Percentiles rank a stretch among this genome's conserved stretches.
These are phyloP conservation scores for Nephotettix cincticeps DNA, from an alignment of 1,140 invertebrate genomes.

Conservation along the genomic window DNA sequence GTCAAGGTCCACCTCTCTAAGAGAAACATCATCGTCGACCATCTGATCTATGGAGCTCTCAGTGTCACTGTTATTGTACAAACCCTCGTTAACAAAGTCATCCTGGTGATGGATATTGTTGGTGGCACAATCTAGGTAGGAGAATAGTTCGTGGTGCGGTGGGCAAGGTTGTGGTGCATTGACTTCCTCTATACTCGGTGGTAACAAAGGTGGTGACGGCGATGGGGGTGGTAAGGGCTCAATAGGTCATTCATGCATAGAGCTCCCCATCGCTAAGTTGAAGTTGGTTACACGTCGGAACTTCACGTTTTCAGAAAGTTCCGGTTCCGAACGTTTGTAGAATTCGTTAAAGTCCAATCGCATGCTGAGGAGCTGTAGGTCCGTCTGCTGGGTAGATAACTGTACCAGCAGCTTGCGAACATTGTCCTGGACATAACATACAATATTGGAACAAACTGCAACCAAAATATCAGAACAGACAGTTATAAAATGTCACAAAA, in stretches of 20 bases:
- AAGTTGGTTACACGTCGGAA: constrained; percentile 34
- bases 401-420: constrained; percentile 79
- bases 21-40: neutral
- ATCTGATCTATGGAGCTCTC: constrained; percentile 10
- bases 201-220: too few relatives aligned
- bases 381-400: constrained; percentile 70
- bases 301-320: constrained; percentile 69
- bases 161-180: neutral
- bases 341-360: constrained; percentile 90
- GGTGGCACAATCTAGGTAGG: too few relatives aligned
- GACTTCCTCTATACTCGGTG: neutral
- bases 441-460: too few relatives aligned
- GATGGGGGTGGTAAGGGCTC: neutral
- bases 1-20: constrained; percentile 22
- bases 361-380: constrained; percentile 83
- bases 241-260: constrained; percentile 15
- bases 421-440: constrained; percentile 56
- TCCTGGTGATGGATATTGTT: neutral
- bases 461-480: too few relatives aligned
- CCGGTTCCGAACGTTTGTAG: constrained; percentile 76
- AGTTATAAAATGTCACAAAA: too few relatives aligned
- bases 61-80: constrained; percentile 10
- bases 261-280: too few relatives aligned
- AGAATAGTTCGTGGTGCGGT: too few relatives aligned
- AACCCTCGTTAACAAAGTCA: constrained; percentile 5